Evolutionary conservation across 2,113 vertebrate species (phyloP), one percentile per base, ranked within the genome.

Genomic region (Sylvia atricapilla): DNA sequence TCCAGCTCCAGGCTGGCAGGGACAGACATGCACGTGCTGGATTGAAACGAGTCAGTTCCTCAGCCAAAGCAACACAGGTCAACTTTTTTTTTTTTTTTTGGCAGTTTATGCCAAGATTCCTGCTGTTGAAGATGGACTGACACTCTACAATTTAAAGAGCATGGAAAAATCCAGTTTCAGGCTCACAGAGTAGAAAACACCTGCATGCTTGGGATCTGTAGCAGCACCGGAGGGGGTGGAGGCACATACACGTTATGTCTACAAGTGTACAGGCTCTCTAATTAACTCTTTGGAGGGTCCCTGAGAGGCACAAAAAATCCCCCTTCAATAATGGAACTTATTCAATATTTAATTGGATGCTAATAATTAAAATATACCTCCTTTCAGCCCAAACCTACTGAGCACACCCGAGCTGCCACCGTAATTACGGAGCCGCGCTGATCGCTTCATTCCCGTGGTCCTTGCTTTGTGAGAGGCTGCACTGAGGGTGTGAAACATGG

Each of bases 321-420:
- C 92, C 83, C 69, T 89, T 68, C 92, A 96, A 94, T 96, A 94
- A 94, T 73, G 86, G 81, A 92, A 89, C 66, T 82, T 91, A 92
- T 72, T 94, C 85, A 92, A 81, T 93, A 95, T 94, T 95, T 94
- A 97, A 97, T 96, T 94, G 93, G 92, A 94, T 87, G 78, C 93
- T 96, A 96, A 96, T 94, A 97, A 97, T 95, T 96, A 93, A 97
- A 96, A 93, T 78, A 95, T 67, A 96, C 68, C 56, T 95, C 73
- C 75, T 96, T 94, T 94, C 92, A 94, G 73, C 49, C 83, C 53
- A 72, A 64, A 81, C 69, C 85, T 60, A 84, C 68, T 14, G 41
- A 76, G 93, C 67, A 63, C 68, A 74, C 66, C 11, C 30, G 49
- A 88, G 52, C 90, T 95, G 93, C 92, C 80, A 89, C 75, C 52